Evolutionary conservation across 1,140 invertebrate species (phyloP), one percentile per base, ranked within the genome.

Genomic region (Calliopsis andreniformis): DNA sequence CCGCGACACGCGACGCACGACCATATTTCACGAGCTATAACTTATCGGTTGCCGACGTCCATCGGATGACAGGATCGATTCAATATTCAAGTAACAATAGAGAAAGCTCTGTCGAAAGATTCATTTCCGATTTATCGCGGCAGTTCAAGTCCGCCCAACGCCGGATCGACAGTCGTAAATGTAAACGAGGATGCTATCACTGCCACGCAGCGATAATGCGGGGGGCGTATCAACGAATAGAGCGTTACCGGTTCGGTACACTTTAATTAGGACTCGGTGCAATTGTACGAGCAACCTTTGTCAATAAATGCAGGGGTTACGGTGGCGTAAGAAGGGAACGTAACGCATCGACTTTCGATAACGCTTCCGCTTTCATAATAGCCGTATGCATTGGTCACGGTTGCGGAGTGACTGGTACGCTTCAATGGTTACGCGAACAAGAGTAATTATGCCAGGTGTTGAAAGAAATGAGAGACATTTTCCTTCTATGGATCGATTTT

Each of bases 1-100:
- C 12, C 45, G 5, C 35, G 23, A n/a, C 20, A 68, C 51, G 70
- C 77, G 64, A 76, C 63, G 30, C 45, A 32, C 42, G 49, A n/a
- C 5, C 42, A 20, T 56, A 64, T 23, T 49, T 63, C 16, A 2
- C 47, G n/a, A 16, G 20, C 30, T 70, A 47, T 25, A 76, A 70
- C 45, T 39, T 42, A 59, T 49, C 42, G 49, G 47, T 69, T 64
- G 64, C 45, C 47, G 67, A 69, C 30, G 43, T 20, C 51, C 16
- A 32, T 25, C 16, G 25, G 16, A 10, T n/a, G n/a, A n/a, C n/a
- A n/a, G n/a, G n/a, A n/a, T n/a, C n/a, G n/a, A n/a, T n/a, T n/a
- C n/a, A n/a, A n/a, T n/a, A n/a, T n/a, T n/a, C n/a, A n/a, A n/a
- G n/a, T n/a, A n/a, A n/a, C n/a, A n/a, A n/a, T n/a, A n/a, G n/a